Conservation (phyloP, 2,888 invertebrate genomes). For the Sussaba pulchella region DNA sequence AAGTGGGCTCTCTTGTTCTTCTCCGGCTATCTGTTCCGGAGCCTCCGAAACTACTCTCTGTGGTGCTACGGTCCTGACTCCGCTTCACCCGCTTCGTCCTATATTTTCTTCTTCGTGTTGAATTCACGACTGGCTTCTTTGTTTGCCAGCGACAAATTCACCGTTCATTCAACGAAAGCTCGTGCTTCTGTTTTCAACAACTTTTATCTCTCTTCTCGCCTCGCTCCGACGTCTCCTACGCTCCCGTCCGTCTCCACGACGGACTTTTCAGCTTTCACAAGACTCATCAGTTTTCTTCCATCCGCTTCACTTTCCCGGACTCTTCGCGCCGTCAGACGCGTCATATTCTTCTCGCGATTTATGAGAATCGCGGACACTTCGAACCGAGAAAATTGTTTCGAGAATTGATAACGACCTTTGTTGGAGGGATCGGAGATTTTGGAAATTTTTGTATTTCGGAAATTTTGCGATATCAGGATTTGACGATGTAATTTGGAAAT, state of each 20-base stretch:
- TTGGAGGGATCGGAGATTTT: too few relatives aligned
- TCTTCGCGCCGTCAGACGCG: neutral
- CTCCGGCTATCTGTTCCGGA: conserved; percentile 8
- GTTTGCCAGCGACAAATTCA: conserved; percentile 37
- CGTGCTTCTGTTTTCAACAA: neutral
- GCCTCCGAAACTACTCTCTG: conserved; percentile 42
- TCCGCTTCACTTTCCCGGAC: neutral
- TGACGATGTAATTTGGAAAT: too few relatives aligned
- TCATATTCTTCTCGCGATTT: neutral
- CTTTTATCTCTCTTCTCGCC: conserved; percentile 9
- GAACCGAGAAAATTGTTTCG: neutral
- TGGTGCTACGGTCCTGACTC: conserved; percentile 1
- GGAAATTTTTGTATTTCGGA: too few relatives aligned
- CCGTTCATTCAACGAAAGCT: conserved; percentile 45
- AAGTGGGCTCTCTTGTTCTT: conserved; percentile 54
- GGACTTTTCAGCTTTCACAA: conserved; percentile 11
- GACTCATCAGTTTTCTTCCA: conserved; percentile 5
- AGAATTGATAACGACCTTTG: too few relatives aligned
- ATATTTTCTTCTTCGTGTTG: conserved; percentile 20
- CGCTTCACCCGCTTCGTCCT: neutral
- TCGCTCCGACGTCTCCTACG: too few relatives aligned
- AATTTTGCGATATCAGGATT: too few relatives aligned
- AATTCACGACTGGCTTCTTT: conserved; percentile 31
- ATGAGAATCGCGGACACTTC: neutral
- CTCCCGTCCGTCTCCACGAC: neutral